Evolutionary conservation across 1,140 invertebrate genomes (phyloP), one percentile per base, ranked within the genome.

Genomic region (Tetraneura akinire): DNA sequence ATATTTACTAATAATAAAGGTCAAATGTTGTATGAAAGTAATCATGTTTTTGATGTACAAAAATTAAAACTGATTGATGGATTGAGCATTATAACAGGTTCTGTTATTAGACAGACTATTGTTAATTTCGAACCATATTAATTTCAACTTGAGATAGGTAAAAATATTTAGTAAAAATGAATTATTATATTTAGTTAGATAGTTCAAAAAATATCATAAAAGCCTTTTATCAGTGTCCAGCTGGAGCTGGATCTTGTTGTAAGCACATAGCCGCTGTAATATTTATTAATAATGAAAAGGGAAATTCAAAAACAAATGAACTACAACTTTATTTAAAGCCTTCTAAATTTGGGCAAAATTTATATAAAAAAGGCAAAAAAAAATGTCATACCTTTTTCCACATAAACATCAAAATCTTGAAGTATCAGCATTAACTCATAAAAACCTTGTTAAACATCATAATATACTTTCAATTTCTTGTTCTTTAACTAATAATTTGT

Each of bases 381-480:
- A 23, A 6, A 60, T 60, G 26, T 60, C 57, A 60, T 23, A 60
- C 13, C 57, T 32, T 29, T 60, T 60, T 14, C 57, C 57, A 60
- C 26, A 60, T 29, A 60, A 60, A 60, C 26, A 26, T 60, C 18
- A 29, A 14, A 60, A 29, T 60, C 26, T 18, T 60, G 57, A 60
- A 11, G 26, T 60, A 29, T 14, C 57, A 29, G 57, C 57, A 60
- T 14, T 60, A 60, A 60, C 26, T 29, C 57, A 32, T 60, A 60
- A 60, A 60, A 29, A 16, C 11, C 57, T 60, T 16, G 29, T 60
- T 32, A 9, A 60, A 16, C 11, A 60, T 0, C 26, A 60, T 60
- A 60, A 60, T 60, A 60, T 60, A 60, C 57, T 60, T 60, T 29
- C 26, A 60, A 60, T 60, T 29, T 26, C 57, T 29, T 60, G 57